Percentiles rank a stretch among this genome's conserved stretches.
These are phyloP conservation scores for Hemaris fuciformis DNA, from an alignment of 2,888 invertebrate species.

Conservation along the genomic window DNA sequence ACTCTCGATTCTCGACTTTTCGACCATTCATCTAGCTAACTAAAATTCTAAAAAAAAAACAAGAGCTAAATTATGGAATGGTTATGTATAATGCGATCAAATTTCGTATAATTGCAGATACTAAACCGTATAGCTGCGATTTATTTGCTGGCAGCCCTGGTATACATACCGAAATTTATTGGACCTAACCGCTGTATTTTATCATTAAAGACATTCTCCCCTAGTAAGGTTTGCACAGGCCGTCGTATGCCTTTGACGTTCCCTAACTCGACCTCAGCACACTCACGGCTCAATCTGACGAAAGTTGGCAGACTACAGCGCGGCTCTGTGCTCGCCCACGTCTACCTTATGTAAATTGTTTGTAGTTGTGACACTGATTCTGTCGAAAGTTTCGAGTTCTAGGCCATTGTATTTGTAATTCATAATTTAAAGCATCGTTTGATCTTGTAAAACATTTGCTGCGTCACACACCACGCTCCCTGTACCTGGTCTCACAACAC, in stretches of 20 bases:
- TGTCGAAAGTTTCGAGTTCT: background rate
- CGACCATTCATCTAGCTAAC: too few species aligned
- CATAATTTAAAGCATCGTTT: background rate
- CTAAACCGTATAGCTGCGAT: too few species aligned
- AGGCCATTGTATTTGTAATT: background rate
- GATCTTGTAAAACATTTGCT: background rate
- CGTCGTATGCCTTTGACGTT: background rate
- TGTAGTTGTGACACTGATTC: too few species aligned
- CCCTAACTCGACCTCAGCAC: background rate
- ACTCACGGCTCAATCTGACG: background rate
- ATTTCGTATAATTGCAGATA: too few species aligned
- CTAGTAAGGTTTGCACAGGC: background rate
- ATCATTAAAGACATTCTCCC: too few species aligned
- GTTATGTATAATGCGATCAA: too few species aligned
- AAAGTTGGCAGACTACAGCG: background rate
- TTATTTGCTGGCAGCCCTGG: too few species aligned
- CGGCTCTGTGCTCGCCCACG: background rate
- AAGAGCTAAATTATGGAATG: too few species aligned
- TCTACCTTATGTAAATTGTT: background rate
- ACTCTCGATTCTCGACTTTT: too few species aligned
- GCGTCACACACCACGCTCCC: too few species aligned
- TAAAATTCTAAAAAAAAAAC: too few species aligned
- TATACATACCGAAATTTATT: too few species aligned
- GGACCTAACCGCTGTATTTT: background rate
- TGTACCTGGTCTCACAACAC: background rate